These are phyloP conservation scores for Eumaeus atala DNA, from an alignment of 1,140 invertebrate species.

Conservation along the genomic window DNA sequence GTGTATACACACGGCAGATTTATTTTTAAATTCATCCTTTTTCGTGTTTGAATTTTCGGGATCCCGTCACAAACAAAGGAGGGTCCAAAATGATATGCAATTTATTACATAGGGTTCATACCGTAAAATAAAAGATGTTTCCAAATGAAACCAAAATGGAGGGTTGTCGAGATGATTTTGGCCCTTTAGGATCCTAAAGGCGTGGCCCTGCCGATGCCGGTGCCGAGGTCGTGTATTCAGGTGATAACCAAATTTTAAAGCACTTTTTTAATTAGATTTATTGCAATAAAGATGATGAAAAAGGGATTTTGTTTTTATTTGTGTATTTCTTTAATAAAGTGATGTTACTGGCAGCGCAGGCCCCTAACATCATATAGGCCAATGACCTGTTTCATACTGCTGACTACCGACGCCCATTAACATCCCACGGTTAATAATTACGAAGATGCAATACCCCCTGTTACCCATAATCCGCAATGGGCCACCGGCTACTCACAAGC, in stretches of 20 bases:
- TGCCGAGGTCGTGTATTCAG: background rate
- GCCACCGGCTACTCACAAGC: no score
- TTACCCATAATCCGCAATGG: no score
- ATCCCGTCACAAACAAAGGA: constrained; percentile 2
- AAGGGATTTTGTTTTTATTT: constrained; percentile 14
- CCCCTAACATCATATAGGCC: no score
- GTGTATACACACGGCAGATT: background rate
- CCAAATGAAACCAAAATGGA: no score
- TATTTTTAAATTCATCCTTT: background rate
- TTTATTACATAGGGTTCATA: background rate
- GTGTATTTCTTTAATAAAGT: no score
- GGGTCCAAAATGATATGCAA: background rate
- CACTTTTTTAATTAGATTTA: constrained; percentile 18
- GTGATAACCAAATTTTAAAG: constrained; percentile 13
- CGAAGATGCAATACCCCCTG: no score
- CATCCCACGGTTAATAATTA: no score
- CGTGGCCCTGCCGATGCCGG: no score
- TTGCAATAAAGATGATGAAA: constrained; percentile 19
- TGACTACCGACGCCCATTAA: no score
- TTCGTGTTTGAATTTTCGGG: background rate
- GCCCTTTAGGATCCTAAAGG: background rate
- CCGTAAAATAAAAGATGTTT: background rate
- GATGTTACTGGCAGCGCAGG: no score
- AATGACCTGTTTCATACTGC: no score
- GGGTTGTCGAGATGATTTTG: background rate